Conservation (phyloP, 1,140 invertebrate species). For the Euwallacea fornicatus region DNA sequence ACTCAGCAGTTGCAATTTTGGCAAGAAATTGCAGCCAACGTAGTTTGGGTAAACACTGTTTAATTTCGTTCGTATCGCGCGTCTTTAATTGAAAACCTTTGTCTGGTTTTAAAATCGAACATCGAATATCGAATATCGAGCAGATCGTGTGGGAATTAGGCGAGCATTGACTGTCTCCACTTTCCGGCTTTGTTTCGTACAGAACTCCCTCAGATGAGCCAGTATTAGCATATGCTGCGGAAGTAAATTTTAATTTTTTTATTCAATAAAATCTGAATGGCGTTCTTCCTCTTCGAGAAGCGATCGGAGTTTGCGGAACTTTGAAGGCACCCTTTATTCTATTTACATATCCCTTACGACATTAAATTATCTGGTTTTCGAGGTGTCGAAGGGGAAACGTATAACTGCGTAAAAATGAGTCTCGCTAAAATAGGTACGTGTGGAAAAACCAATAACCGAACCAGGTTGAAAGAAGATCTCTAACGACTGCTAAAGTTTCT, state of each 20-base stretch:
- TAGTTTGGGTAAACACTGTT: slow-evolving; percentile 45
- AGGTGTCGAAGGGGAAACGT: slow-evolving; percentile 27
- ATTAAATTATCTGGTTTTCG: slow-evolving; percentile 31
- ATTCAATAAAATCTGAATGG: background rate
- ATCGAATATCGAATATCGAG: slow-evolving; percentile 5
- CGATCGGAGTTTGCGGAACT: background rate
- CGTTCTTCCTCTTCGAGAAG: background rate
- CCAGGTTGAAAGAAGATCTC: slow-evolving; percentile 46
- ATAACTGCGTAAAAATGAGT: slow-evolving; percentile 43
- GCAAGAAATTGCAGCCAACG: slow-evolving; percentile 44
- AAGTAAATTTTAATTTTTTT: background rate
- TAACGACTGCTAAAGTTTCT: background rate
- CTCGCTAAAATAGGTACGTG: slow-evolving; percentile 42
- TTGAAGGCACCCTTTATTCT: slow-evolving; percentile 17
- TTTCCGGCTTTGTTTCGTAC: background rate
- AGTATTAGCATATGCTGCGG: background rate
- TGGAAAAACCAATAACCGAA: slow-evolving; percentile 46
- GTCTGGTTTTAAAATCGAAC: slow-evolving; percentile 31
- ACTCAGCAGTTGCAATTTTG: slow-evolving; percentile 43
- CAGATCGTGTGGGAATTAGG: no score
- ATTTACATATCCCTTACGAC: slow-evolving; percentile 30
- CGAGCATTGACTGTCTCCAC: no score
- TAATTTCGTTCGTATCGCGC: slow-evolving; percentile 37
- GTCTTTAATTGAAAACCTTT: slow-evolving; percentile 40
- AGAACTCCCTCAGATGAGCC: background rate